Percentiles rank a stretch among this genome's conserved stretches.
These are phyloP conservation scores for Fulica atra DNA, from an alignment of 2,113 vertebrate genomes.

Conservation along the genomic window DNA sequence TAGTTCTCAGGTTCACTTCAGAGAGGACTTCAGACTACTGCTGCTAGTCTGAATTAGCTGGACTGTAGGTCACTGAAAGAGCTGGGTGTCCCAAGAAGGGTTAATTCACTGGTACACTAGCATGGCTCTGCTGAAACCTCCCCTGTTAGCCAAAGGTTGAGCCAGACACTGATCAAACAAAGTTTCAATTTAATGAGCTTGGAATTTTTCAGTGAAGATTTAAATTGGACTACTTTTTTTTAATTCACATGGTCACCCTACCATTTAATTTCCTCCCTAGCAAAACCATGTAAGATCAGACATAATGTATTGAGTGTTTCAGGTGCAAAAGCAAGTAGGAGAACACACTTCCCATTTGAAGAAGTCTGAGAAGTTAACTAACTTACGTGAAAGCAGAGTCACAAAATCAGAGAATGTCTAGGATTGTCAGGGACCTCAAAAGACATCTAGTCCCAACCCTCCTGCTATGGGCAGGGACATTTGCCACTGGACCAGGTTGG, in stretches of 20 bases:
- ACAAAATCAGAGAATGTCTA: neutral
- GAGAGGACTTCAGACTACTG: neutral
- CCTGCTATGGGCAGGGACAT: no score
- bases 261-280: neutral
- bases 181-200: neutral
- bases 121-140: neutral
- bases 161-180: neutral
- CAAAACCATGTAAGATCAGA: neutral
- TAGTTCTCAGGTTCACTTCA: neutral
- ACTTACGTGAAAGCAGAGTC: neutral
- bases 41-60: neutral
- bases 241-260: neutral
- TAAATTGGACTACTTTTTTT: neutral
- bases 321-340: neutral
- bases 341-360: neutral
- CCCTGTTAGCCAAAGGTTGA: neutral
- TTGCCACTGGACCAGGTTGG: no score
- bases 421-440: no score
- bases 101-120: neutral
- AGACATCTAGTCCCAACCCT: no score
- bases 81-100: neutral
- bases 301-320: neutral
- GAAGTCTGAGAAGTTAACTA: neutral
- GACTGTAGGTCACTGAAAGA: neutral
- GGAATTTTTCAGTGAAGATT: neutral